phyloP scores from a whole-genome alignment of 2,113 vertebrate species.

The Sturnus vulgaris region DNA sequence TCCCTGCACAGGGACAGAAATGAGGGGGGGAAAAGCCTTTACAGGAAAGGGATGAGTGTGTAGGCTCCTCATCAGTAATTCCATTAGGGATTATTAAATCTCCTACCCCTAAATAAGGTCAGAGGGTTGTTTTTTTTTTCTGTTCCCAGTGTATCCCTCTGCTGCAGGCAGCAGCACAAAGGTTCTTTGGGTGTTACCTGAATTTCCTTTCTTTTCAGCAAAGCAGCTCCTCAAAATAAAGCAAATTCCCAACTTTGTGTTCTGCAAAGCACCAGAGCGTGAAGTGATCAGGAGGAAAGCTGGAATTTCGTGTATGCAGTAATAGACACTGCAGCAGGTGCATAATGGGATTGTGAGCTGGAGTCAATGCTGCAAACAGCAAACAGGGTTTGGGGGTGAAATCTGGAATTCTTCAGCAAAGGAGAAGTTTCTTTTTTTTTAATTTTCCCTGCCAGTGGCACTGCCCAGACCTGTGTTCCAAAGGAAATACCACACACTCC shows the following conservation, averaged over 20 bases:
- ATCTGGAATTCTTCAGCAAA: not conserved
- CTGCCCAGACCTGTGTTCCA: not conserved
- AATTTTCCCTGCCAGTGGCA: not conserved
- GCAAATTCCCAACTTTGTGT: not conserved
- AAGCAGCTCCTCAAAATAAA: not conserved
- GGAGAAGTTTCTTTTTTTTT: not conserved
- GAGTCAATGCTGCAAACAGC: not conserved
- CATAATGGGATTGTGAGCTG: not conserved
- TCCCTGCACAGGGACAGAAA: not conserved
- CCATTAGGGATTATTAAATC: conserved; percentile 14
- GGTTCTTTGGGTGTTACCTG: not conserved
- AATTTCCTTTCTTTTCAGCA: not conserved
- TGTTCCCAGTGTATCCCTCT: not conserved
- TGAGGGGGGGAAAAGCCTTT: not conserved
- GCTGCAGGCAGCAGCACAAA: not conserved
- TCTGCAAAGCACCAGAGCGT: not conserved
- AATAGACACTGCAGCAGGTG: not conserved
- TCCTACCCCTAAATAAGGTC: not conserved
- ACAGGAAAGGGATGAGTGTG: not conserved
- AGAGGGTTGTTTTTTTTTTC: not conserved
- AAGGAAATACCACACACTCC: not conserved
- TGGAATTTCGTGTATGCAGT: not conserved
- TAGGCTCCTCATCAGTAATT: not conserved
- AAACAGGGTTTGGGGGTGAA: not conserved
- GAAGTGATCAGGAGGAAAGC: not conserved